Evolutionary conservation across 2,888 invertebrate genomes (phyloP).

Genomic region (Brachylomia viminalis): DNA sequence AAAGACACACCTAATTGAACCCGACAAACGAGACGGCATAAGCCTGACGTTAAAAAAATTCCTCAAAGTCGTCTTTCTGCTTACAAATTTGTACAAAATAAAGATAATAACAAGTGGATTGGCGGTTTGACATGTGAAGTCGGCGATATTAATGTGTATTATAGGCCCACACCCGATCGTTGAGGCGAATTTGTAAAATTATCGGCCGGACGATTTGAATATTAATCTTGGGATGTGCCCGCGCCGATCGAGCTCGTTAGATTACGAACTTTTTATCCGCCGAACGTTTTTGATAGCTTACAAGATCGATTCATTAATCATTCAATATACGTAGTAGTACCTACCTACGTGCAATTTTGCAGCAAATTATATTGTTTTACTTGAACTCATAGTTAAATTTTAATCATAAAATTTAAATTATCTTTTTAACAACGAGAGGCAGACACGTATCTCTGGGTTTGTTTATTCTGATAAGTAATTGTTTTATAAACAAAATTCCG

Average conservation of each 20-base stretch:
- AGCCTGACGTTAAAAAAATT: constrained; percentile 67
- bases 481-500: constrained; percentile 46
- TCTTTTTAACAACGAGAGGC: constrained; percentile 25
- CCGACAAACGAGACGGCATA: constrained; percentile 39
- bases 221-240: constrained; percentile 82
- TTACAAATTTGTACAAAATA: constrained; percentile 88
- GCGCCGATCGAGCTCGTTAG: constrained; percentile 74
- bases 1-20: constrained; percentile 39
- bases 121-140: constrained; percentile 88
- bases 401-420: constrained; percentile 6
- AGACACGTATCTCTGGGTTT: constrained; percentile 9
- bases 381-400: background rate
- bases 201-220: constrained; percentile 85
- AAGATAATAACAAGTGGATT: constrained; percentile 88
- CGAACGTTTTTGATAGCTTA: constrained; percentile 53
- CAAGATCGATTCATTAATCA: constrained; percentile 62
- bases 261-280: constrained; percentile 69
- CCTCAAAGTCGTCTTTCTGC: constrained; percentile 73
- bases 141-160: constrained; percentile 88
- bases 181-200: constrained; percentile 88
- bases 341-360: constrained; percentile 27
- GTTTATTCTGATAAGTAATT: constrained; percentile 52
- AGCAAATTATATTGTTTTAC: background rate
- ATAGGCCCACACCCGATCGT: constrained; percentile 86
- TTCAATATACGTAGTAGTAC: constrained; percentile 32